Percentiles rank a stretch among this genome's conserved stretches.
These are phyloP conservation scores for Elaphurus davidianus DNA, from an alignment of 2,113 vertebrate genomes.

Conservation along the genomic window DNA sequence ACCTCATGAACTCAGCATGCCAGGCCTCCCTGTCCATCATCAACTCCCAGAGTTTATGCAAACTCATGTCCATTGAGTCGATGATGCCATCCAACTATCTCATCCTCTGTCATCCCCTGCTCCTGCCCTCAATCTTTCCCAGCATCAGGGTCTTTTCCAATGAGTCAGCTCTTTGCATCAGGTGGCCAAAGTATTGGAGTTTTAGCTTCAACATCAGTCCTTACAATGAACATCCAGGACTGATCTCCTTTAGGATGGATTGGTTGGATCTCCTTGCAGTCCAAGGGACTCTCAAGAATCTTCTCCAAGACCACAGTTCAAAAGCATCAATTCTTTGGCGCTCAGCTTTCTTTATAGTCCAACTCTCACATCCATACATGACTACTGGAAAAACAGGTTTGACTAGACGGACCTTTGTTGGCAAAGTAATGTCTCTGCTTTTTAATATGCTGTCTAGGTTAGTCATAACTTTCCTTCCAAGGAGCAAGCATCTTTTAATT, in stretches of 20 bases:
- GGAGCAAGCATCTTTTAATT: neutral
- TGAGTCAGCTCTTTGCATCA: neutral
- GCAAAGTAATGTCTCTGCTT: neutral
- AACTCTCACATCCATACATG: neutral
- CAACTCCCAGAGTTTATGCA: neutral
- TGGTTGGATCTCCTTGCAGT: neutral
- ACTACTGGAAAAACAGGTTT: neutral
- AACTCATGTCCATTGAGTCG: neutral
- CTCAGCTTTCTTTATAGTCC: neutral
- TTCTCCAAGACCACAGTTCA: neutral
- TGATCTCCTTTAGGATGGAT: neutral
- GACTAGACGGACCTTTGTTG: neutral
- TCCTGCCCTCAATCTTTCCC: neutral
- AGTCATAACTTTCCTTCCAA: neutral
- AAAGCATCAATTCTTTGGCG: neutral
- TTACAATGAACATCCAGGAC: neutral
- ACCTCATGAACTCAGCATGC: neutral
- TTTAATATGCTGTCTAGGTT: neutral
- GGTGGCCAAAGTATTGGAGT: neutral
- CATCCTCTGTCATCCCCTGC: neutral
- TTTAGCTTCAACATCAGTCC: neutral
- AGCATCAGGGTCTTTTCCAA: neutral
- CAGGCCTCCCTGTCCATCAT: neutral
- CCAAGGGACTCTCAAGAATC: neutral
- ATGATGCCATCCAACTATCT: neutral